Conservation (phyloP, 2,113 vertebrate genomes). For the Halichoeres trimaculatus region DNA sequence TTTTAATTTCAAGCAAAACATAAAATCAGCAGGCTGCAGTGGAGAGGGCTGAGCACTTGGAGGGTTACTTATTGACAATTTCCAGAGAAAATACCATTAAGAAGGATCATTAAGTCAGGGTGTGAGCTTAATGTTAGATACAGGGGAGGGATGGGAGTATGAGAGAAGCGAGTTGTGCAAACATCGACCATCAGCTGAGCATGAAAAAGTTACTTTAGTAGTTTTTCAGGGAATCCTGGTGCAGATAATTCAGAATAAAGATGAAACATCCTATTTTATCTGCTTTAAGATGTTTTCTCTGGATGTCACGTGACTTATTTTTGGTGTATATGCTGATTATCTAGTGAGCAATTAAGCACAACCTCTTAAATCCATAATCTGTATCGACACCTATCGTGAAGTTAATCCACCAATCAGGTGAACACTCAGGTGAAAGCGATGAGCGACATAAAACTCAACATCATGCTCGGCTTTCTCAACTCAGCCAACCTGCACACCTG, state of each 20-base stretch:
- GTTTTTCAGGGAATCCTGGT: neutral
- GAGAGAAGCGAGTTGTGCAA: neutral
- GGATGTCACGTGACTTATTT: too few species aligned
- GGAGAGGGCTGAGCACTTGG: neutral
- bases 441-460: constrained; percentile 39
- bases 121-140: neutral
- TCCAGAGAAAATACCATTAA: constrained; percentile 2
- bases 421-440: too few species aligned
- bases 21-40: neutral
- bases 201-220: neutral
- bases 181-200: neutral
- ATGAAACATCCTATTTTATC: neutral
- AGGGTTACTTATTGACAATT: constrained; percentile 8
- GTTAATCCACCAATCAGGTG: neutral
- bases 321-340: too few species aligned
- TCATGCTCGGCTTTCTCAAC: neutral
- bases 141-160: neutral
- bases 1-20: constrained; percentile 1
- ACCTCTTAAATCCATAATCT: neutral
- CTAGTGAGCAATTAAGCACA: constrained; percentile 59
- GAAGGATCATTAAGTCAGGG: neutral
- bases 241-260: neutral
- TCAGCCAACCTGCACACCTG: neutral
- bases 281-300: neutral
- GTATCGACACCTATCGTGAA: neutral